Percentiles rank a stretch among this genome's conserved stretches.
Conservation (phyloP, 2,888 invertebrate genomes). For the Brenthis ino region DNA sequence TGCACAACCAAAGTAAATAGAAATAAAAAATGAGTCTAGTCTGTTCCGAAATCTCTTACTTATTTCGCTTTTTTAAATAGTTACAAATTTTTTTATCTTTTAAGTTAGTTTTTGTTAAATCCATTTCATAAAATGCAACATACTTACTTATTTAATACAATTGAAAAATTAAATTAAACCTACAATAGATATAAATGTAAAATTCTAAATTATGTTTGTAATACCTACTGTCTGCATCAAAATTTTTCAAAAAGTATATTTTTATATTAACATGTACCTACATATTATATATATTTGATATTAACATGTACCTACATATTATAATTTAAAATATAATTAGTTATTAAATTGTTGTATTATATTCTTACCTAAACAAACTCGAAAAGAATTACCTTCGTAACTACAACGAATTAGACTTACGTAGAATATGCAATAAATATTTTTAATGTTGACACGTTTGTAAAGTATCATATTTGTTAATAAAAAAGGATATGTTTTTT, state of each 20-base stretch:
- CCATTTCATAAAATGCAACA: no score
- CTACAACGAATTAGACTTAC: conserved; percentile 28
- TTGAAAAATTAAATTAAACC: no score
- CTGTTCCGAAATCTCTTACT: conserved; percentile 23
- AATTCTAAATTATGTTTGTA: no score
- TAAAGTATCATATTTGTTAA: conserved; percentile 34
- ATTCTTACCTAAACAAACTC: conserved; percentile 9
- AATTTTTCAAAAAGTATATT: neutral
- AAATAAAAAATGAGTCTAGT: conserved; percentile 44
- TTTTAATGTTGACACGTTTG: conserved; percentile 32
- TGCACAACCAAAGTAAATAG: conserved; percentile 46
- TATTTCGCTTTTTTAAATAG: conserved; percentile 4
- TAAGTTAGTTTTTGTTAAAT: neutral
- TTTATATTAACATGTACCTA: conserved; percentile 2
- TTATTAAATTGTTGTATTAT: conserved; percentile 10
- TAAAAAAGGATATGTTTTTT: conserved; percentile 26
- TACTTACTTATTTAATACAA: no score
- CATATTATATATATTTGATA: neutral
- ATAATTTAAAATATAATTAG: conserved; percentile 4
- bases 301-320: conserved; percentile 9
- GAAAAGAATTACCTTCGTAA: conserved; percentile 3
- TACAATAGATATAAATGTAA: no score
- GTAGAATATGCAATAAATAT: conserved; percentile 26
- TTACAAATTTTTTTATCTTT: neutral
- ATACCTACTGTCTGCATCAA: no score